Base-by-base conservation (phyloP, 1,140 invertebrate genomes). In the Piezodorus guildinii region DNA sequence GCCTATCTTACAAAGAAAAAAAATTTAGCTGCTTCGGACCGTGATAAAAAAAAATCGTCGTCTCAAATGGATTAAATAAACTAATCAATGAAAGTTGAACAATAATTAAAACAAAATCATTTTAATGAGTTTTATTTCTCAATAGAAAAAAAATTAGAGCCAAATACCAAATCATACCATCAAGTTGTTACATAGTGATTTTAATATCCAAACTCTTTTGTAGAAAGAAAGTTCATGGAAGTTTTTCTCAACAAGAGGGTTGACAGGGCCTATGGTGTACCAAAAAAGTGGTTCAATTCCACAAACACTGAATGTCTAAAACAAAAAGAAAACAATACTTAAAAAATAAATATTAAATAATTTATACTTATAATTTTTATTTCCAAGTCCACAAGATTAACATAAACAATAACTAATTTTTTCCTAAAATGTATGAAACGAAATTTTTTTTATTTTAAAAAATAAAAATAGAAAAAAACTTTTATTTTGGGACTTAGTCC, bases 161-260 rank as follows among this genome's bases (percentile, higher is more conserved):
- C n/a, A n/a, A n/a, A n/a, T n/a, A n/a, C n/a, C 12, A 44, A 62
- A 51, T 45, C 69, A 69, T 66, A 70, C 69, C 52, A 63, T 59
- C 43, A 69, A 25, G 62, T 76, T 69, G 70, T 81, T 79, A 74
- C 79, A 80, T 21, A 80, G 71, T 34, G 71, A 71, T 70, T 81
- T 81, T 8, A 80, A 64, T 34, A 80, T 70, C 77, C 77, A 79
- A 34, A 81, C 75, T 68, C 74, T 73, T 66, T 75, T 72, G 52
- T 76, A 73, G 46, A 75, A 76, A 51, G 71, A 71, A 17, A 80
- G 67, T 61, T 80, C 74, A 71, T 79, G 77, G 65, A 77, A 81
- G 45, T 72, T 68, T 62, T 73, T 72, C 63, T 70, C 70, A 39
- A 72, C 67, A 62, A 80, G 67, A 14, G 78, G 79, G 70, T 80